Conservation (phyloP, 2,797 vertebrate species). For the Danio aesculapii region DNA sequence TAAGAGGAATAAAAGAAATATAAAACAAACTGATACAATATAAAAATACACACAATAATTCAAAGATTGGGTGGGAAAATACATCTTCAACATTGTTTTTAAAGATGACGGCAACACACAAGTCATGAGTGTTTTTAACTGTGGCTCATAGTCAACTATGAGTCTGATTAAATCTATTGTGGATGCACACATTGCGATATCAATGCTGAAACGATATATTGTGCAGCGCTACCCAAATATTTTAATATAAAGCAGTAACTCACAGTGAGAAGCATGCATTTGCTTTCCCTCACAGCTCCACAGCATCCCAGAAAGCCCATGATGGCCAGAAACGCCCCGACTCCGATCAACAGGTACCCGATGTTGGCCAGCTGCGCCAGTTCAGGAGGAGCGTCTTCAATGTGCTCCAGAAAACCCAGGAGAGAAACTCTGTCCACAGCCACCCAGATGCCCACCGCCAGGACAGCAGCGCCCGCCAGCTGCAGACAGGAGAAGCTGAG, state of each 20-base stretch:
- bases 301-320: slow-evolving; percentile 87
- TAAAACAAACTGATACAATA: no score
- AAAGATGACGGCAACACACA: neutral
- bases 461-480: slow-evolving; percentile 77
- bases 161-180: neutral
- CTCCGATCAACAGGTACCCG: slow-evolving; percentile 79
- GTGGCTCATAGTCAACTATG: no score
- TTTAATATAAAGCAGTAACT: slow-evolving; percentile 49
- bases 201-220: no score
- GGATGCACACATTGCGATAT: neutral
- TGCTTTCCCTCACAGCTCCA: slow-evolving; percentile 81
- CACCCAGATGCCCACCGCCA: slow-evolving; percentile 84
- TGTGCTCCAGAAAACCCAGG: slow-evolving; percentile 64
- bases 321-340: slow-evolving; percentile 76
- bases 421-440: slow-evolving; percentile 76
- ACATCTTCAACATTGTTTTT: no score
- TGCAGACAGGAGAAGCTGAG: slow-evolving; percentile 56
- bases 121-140: no score
- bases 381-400: slow-evolving; percentile 16
- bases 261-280: slow-evolving; percentile 83
- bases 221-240: neutral
- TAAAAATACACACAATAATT: no score
- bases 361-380: slow-evolving; percentile 71
- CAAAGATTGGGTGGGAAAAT: no score
- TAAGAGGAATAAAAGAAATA: no score